Evolutionary conservation across 2,888 invertebrate species (phyloP), one percentile per base, ranked within the genome.

Genomic region (Pseudanteris insignis): DNA sequence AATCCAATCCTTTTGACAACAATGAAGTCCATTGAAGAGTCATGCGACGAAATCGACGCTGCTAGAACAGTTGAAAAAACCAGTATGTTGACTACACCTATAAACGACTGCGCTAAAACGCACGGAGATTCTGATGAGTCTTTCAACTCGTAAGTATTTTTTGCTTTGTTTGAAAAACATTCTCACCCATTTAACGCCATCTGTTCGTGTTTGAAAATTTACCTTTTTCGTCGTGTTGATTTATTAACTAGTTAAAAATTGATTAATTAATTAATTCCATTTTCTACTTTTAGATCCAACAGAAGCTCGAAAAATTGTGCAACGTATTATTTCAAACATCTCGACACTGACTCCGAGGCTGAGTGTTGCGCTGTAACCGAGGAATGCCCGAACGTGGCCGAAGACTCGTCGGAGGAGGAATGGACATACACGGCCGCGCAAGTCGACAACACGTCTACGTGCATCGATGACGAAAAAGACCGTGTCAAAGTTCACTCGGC

Each of bases 311-410:
- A 90, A 78, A 92, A 92, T 78, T 86, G 88, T 77, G 93, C 88
- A 67, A 91, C 88, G 61, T 92, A 90, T 81, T 92, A 93, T 81
- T 92, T 91, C 81, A 89, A 86, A 78, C 93, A 93, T 79, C 86
- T 88, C 79, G 93, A 94, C 77, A 93, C 92, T 8, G 93, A 93
- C 78, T 90, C 91, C 7, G 92, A 92, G 77, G 84, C 85, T 75
- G 88, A 89, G 72, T 69, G 72, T 30, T 63, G 63, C 33, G 67
- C 53, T 38, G 63, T 55, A 12, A 48, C 65, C 4, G 74, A 64
- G 66, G 44, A 55, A n/a, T 38, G 38, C 78, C 83, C 62, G 79
- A 84, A 73, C 81, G 84, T 40, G 79, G 67, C 63, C 26, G 77
- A 78, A 65, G 85, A 86, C 72, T 86, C 86, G 41, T 86, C 87